Evolutionary conservation across 2,888 invertebrate species (phyloP), one percentile per base, ranked within the genome.

Genomic region (Aplocera efformata): DNA sequence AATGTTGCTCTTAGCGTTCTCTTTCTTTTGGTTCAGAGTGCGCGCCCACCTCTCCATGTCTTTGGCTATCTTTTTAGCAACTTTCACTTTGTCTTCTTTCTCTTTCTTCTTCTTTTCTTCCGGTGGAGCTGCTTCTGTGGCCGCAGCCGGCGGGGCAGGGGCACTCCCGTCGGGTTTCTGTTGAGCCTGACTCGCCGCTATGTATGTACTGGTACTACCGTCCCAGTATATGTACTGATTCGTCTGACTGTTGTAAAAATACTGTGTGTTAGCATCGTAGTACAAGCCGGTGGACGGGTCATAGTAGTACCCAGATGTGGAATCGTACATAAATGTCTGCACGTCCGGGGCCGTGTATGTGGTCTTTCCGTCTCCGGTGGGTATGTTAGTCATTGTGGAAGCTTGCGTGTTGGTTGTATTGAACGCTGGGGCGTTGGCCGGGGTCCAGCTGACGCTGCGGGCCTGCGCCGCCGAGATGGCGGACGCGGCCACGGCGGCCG

Each of bases 221-320:
- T 98, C 98, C 98, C 98, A 99, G 71, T 98, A 99, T 68, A 98
- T 91, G 79, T 98, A 99, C 67, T 96, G 94, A 56, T 94, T 94
- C 0, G 94, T 94, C 56, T 94, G 93, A 59, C 95, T 93, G 76
- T 99, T 98, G 85, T 95, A 99, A 79, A 98, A 99, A 79, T 99
- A 99, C 68, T 95, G 97, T 1, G 98, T 96, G 59, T 93, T 96
- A 0, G 97, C 94, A 88, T 99, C 99, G 74, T 98, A 99, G 79
- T 99, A 99, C 8, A 99, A 90, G 0, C 96, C 96, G 0, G 99
- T 98, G 1, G 90, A 88, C 0, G 96, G 93, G 77, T 99, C 99
- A 72, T 97, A 98, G 70, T 98, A 98, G 72, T 97, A 99, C 0
- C 99, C 98, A 2, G 98, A 98, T 1, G 94, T 91, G 70, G 96